Evolutionary conservation across 2,797 vertebrate genomes (phyloP), one percentile per base, ranked within the genome.

Genomic region (Anabas testudineus): DNA sequence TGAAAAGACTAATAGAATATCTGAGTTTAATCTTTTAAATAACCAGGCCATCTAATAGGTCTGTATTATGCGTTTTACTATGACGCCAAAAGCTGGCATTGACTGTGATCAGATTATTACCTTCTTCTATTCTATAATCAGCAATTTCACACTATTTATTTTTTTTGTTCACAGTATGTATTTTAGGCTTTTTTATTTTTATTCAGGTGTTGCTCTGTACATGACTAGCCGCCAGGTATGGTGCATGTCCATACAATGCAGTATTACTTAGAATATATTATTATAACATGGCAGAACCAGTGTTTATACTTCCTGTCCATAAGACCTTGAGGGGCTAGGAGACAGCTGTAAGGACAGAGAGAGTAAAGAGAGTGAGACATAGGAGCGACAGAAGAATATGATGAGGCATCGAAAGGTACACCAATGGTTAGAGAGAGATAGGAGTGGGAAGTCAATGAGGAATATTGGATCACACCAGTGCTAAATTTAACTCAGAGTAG

Each of bases 401-500:
- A 78, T 41, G 75, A 86, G 70, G 63, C 57, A 62, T n/a, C 62
- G 71, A 78, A 78, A 76, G 73, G 77, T 80, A 54, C 30, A 32
- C 66, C 57, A 71, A 69, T 75, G 76, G 53, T 34, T 24, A 65
- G 74, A 68, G 74, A 68, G 76, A 73, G 76, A 76, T 84, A 88
- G 79, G 74, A 88, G 83, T 85, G 80, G 84, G 78, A 89, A 79
- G 83, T 78, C 87, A 80, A 84, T 74, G 68, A 83, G 80, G 80
- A 91, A 88, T 84, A 87, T 83, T 90, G 85, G 84, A 84, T 93
- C 87, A 66, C 87, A 82, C 69, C 34, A 60, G 24, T n/a, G 8
- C 89, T 94, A 94, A 91, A 90, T 90, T 91, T 93, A 94, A 79
- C 80, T 22, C 21, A 48, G 87, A 90, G 86, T 93, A 74, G 79